Conservation (phyloP, 2,113 vertebrate genomes). For the Microcebus murinus region DNA sequence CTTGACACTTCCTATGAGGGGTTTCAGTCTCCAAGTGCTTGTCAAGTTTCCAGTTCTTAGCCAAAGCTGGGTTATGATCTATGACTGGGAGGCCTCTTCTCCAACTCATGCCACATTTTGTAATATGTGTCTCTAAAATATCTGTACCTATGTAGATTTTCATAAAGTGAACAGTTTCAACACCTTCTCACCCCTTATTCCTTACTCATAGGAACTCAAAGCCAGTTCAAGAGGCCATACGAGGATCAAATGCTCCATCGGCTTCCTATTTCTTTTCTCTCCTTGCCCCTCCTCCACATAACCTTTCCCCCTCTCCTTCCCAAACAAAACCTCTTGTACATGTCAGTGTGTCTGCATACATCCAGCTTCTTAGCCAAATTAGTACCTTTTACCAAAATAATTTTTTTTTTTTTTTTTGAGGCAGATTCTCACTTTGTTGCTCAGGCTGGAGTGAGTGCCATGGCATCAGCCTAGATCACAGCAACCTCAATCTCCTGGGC, state of each 20-base stretch:
- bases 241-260: neutral
- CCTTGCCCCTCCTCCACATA: neutral
- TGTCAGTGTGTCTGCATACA: neutral
- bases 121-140: neutral
- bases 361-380: neutral
- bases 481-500: too few species aligned
- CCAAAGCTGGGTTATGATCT: neutral
- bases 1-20: neutral
- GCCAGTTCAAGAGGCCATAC: neutral
- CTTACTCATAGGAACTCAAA: neutral
- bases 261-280: neutral
- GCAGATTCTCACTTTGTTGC: too few species aligned
- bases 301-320: neutral
- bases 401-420: too few species aligned
- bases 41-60: neutral
- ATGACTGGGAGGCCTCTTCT: neutral
- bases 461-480: too few species aligned
- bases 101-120: neutral
- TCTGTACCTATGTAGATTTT: neutral
- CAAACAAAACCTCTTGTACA: neutral
- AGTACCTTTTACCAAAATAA: slow-evolving; percentile 7
- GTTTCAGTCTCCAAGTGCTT: neutral
- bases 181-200: neutral
- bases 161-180: neutral
- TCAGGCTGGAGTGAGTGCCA: too few species aligned